Base-by-base conservation (phyloP, 2,888 invertebrate species). In the Patella depressa region DNA sequence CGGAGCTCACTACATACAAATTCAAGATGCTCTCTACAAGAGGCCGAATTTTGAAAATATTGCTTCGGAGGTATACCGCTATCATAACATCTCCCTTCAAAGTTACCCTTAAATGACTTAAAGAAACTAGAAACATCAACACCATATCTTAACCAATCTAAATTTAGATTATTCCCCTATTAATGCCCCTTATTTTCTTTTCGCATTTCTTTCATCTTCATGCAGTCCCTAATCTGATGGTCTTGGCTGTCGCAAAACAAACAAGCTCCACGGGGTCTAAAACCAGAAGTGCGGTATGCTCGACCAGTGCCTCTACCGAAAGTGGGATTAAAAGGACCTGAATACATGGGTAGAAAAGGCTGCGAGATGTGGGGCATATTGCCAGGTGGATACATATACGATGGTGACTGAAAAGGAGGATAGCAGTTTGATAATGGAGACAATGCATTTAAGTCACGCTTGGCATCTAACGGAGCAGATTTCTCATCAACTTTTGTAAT, bases 41-140 rank as follows among this genome's bases (percentile, higher is more conserved):
- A 34, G 7, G 15, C n/a, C 34, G 73, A n/a, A 53, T 78, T 78
- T 24, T 55, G 70, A 57, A 57, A 79, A 71, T 59, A 79, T 53
- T 74, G 72, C 72, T 53, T 74, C 14, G 77, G 79, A 7, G 79
- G 77, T 9, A 75, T 72, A n/a, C 59, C 71, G 17, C 72, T 77
- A 75, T 78, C 71, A 70, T 53, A 79, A 19, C 71, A 34, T 69
- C 71, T 75, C 0, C 76, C 73, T 65, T 76, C 74, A 57, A 80
- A 80, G 71, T 80, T 77, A 11, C 79, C 77, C 17, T 69, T 57
- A 71, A 79, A 77, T 29, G 71, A 57, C 5, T 53, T 19, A 65
- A 80, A 78, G 71, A 65, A 71, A 15, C 72, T 54, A 65, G 34
- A 29, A 17, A 75, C 71, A 65, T 14, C 69, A n/a, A 78, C 73